phyloP scores from a whole-genome alignment of 2,113 vertebrate species.

The Chaetodon auriga region DNA sequence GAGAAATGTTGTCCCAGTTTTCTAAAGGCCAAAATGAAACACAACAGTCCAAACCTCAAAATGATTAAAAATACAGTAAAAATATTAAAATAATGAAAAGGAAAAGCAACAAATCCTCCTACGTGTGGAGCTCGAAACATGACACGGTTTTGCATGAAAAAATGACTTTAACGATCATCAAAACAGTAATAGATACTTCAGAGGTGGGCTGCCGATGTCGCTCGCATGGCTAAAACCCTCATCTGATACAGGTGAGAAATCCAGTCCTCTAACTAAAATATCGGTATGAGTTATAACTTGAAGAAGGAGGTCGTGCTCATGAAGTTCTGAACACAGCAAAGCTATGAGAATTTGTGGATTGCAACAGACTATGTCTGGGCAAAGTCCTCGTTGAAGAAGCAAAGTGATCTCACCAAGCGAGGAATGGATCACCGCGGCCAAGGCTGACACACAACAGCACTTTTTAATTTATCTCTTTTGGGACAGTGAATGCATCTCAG shows the following conservation, averaged over 20 bases:
- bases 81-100: no score
- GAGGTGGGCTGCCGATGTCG: background rate
- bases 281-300: background rate
- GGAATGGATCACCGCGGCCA: constrained; percentile 28
- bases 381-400: constrained; percentile 20
- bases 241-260: background rate
- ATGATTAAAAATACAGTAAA: no score
- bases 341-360: background rate
- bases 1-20: no score
- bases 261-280: background rate
- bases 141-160: no score
- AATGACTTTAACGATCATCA: background rate
- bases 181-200: background rate
- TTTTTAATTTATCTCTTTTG: constrained; percentile 37
- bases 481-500: constrained; percentile 60
- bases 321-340: background rate
- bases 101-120: no score
- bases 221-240: background rate
- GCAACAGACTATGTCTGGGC: constrained; percentile 22
- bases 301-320: constrained; percentile 4
- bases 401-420: constrained; percentile 33
- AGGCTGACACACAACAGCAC: constrained; percentile 20
- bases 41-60: no score
- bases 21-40: no score
- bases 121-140: no score